phyloP scores from a whole-genome alignment of 2,888 invertebrate species.

The Melinopterus prodromus region DNA sequence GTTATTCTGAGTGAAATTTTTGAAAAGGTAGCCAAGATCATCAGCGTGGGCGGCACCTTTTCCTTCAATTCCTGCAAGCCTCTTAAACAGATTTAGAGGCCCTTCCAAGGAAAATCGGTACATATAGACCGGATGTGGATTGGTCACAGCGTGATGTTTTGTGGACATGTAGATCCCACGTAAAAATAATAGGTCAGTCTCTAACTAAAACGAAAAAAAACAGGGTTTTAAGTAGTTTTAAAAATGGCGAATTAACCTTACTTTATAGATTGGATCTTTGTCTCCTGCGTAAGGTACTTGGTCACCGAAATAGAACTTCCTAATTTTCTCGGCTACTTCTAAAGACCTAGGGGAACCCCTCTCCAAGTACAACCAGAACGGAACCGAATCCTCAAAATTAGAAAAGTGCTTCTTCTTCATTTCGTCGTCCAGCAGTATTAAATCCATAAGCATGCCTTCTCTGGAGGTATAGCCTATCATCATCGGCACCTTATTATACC shows the following conservation, averaged over 20 bases:
- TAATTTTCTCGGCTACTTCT: constrained; percentile 47
- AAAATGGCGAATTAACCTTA: constrained; percentile 42
- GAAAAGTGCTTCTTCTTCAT: constrained; percentile 33
- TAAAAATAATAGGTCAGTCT: constrained; percentile 43
- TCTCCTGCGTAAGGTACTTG: constrained; percentile 44
- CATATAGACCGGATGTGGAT: constrained; percentile 19
- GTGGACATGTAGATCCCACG: constrained; percentile 38
- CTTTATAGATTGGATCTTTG: constrained; percentile 47
- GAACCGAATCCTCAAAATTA: constrained; percentile 44
- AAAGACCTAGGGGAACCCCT: constrained; percentile 48
- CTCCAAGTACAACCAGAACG: constrained; percentile 46
- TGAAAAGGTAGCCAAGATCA: constrained; percentile 48
- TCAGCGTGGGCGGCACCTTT: constrained; percentile 48
- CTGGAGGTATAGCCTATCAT: constrained; percentile 48
- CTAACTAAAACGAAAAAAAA: constrained; percentile 35
- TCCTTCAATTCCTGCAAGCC: constrained; percentile 41
- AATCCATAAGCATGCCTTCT: constrained; percentile 49
- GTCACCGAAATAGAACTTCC: constrained; percentile 51
- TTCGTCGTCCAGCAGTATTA: constrained; percentile 31
- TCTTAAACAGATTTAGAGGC: constrained; percentile 42
- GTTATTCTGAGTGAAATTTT: constrained; percentile 40
- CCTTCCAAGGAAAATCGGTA: constrained; percentile 47
- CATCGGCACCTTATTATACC: constrained; percentile 49
- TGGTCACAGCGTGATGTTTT: constrained; percentile 9
- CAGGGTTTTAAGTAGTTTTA: not conserved